Evolutionary conservation across 2,888 invertebrate genomes (phyloP), one percentile per base, ranked within the genome.

Genomic region (Sinotaia quadrata): DNA sequence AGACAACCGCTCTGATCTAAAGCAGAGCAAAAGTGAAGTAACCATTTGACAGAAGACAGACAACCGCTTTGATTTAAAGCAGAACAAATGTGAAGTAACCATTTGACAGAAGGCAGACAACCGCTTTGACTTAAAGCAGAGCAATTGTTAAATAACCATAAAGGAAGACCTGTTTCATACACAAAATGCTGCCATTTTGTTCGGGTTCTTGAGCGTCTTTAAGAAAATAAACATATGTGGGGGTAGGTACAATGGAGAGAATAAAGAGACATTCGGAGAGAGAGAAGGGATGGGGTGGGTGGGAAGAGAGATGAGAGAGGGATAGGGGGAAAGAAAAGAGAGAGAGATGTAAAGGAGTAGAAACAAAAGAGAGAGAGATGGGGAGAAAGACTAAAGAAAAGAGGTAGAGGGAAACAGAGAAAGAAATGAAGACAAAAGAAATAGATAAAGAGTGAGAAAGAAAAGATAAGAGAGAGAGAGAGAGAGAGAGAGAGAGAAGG

Each of bases 401-500:
- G 49, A n/a, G n/a, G 49, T 5, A 49, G 8, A 5, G 7, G 49
- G 51, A 18, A 18, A 27, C 27, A 58, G 21, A n/a, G 21, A 24
- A n/a, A 31, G 59, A 49, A 49, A 10, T 10, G n/a, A 51, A 31
- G 27, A 36, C 8, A n/a, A 31, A 29, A n/a, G n/a, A n/a, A n/a
- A n/a, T n/a, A n/a, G n/a, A n/a, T n/a, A n/a, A n/a, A n/a, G n/a
- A n/a, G n/a, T n/a, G n/a, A n/a, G 41, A 54, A 29, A 58, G 51
- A 47, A n/a, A 54, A 44, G 44, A 47, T 27, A 36, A 12, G 31
- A 47, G 36, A 36, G 61, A 54, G 61, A 31, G 52, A 59, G 36
- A 51, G 51, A 59, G 47, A 44, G 54, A 56, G 34, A 56, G 68
- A 61, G 44, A 44, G 4, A 61, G 56, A 61, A 47, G 47, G 61